Base-by-base conservation (phyloP, 2,797 vertebrate species). In the Hydrolagus colliei region DNA sequence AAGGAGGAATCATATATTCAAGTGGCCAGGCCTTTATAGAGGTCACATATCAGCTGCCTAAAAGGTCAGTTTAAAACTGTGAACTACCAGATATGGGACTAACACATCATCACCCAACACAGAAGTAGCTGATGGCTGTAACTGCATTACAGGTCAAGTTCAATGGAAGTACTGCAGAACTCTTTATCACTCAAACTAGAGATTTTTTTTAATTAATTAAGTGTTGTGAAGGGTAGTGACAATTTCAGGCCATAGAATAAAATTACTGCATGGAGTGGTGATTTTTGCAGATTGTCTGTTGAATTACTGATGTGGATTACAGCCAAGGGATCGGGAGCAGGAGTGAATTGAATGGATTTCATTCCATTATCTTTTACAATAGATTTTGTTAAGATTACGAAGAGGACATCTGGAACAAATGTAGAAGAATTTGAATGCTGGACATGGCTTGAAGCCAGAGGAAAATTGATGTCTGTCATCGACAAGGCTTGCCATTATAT, bases 131-230 rank as follows among this genome's bases (percentile, higher is more conserved):
- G 90, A 90, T 89, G 89, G 86, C 86, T 89, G 79, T 93, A 93
- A 93, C 91, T 91, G 86, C 92, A 92, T 94, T 94, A 91, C 89
- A 89, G 90, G 89, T 92, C 77, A 27, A 89, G 90, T 90, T 90
- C 87, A 87, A 87, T 88, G 88, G 90, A 92, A 90, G 90, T 92
- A 87, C 90, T 89, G 89, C 88, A 90, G 91, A 90, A 88, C 88
- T 91, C 89, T 91, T 93, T 88, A 91, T 89, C 89, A 91, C 89
- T 92, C 88, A 91, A 89, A 89, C 90, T 89, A 89, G 90, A 89
- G 73, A 92, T 86, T 90, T 59, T 88, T 93, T 91, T 89, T 88
- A 89, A 90, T 92, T 92, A 92, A 94, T 93, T 93, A 93, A 93
- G 87, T 91, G 88, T 90, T 92, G 88, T 89, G 90, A 89, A 92